Base-by-base conservation (phyloP, 1,140 invertebrate genomes). In the Caenorhabditis briggsae region DNA sequence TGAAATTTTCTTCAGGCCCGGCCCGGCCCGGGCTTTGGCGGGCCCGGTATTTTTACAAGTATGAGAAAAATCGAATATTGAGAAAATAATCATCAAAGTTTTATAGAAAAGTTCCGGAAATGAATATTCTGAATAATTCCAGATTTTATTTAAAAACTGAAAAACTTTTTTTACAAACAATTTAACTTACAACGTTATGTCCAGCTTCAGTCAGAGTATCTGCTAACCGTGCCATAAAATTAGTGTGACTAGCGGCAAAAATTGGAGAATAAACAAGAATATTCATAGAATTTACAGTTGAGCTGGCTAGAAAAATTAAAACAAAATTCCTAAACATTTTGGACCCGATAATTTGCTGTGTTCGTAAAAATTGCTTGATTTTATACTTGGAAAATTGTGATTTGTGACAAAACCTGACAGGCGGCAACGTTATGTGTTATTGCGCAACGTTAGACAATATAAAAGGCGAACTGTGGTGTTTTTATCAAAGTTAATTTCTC, bases 261-360 rank as follows among this genome's bases (percentile, higher is more conserved):
- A n/a, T n/a, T 58, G 56, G 56, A n/a, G 56, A 58, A n/a, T 58
- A 58, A n/a, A 58, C 56, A 2, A 58, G 56, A n/a, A 58, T 58
- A 58, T 58, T 58, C 3, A n/a, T 5, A 58, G 56, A 18, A n/a
- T 58, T 8, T 14, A 53, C n/a, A 6, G 56, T 20, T 20, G 56
- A 58, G n/a, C 9, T 53, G 11, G 5, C 9, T 16, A 58, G n/a
- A 20, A 58, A 58, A 6, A n/a, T 5, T 8, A 58, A n/a, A 18
- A 58, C 2, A 8, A 33, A 33, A 2, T 33, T 33, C 1, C 1
- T 33, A 33, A 3, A 33, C 33, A 33, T 33, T 33, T 33, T 33
- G 33, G 33, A 33, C 33, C 33, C 33, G 33, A 33, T 33, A 33
- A 33, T 33, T 33, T 33, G 33, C 3, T 2, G 3, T 2, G 33